Percentiles rank a stretch among this genome's conserved stretches.
Conservation (phyloP, 2,797 vertebrate genomes). For the Tenualosa ilisha region DNA sequence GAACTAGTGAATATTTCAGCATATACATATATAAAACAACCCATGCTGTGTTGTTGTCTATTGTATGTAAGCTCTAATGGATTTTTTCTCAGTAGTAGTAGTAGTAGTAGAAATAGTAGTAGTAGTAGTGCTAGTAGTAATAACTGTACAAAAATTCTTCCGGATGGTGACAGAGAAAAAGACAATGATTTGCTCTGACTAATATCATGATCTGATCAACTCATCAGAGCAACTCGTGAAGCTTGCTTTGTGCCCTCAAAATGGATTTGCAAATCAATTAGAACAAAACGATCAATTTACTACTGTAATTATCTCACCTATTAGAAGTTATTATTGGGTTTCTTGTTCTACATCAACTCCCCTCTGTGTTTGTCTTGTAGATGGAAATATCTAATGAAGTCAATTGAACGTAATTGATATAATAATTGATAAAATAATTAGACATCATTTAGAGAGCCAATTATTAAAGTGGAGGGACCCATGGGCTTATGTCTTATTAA, state of each 20-base stretch:
- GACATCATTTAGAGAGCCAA: constrained; percentile 49
- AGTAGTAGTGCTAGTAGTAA: not conserved
- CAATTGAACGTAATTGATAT: constrained; percentile 55
- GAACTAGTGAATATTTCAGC: not conserved
- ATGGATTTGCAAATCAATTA: constrained; percentile 49
- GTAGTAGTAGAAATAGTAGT: too few species aligned
- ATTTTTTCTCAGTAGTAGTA: not conserved
- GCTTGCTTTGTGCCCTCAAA: constrained; percentile 36
- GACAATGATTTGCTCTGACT: constrained; percentile 5
- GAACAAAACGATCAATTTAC: constrained; percentile 50
- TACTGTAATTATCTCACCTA: constrained; percentile 51
- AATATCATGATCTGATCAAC: constrained; percentile 34
- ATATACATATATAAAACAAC: not conserved
- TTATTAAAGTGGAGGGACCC: constrained; percentile 47
- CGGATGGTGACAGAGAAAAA: not conserved
- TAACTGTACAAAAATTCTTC: not conserved
- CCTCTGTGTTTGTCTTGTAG: constrained; percentile 38
- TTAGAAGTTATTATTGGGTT: constrained; percentile 51
- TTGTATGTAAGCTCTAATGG: not conserved
- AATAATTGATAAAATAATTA: constrained; percentile 61
- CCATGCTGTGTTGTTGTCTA: not conserved
- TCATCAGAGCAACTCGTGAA: constrained; percentile 28
- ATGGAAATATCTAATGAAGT: constrained; percentile 46
- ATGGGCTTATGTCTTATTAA: constrained; percentile 44
- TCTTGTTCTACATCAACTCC: constrained; percentile 50